Percentiles rank a stretch among this genome's conserved stretches.
phyloP scores from a whole-genome alignment of 2,797 vertebrate species.

The Astyanax mexicanus region DNA sequence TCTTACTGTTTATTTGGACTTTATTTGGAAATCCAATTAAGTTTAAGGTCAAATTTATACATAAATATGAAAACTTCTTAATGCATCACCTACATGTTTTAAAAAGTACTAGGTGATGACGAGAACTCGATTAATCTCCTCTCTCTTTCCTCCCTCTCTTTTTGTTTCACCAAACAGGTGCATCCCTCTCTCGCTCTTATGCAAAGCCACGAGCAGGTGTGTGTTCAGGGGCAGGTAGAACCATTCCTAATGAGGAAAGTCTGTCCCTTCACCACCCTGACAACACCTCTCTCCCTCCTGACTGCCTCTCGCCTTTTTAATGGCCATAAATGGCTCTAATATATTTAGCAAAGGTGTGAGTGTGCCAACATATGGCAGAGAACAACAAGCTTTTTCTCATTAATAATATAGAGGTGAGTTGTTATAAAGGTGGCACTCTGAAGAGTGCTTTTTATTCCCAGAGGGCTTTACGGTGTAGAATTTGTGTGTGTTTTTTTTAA shows the following conservation, averaged over 20 bases:
- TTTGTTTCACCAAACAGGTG: conserved; percentile 32
- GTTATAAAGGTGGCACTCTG: conserved; percentile 22
- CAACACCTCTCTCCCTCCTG: conserved; percentile 30
- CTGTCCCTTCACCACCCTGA: conserved; percentile 41
- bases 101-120: no score
- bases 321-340: conserved; percentile 59
- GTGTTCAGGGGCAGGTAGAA: conserved; percentile 35
- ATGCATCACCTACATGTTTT: no score
- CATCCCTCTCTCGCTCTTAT: not conserved
- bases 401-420: conserved; percentile 43
- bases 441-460: conserved; percentile 40
- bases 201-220: conserved; percentile 53
- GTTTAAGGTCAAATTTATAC: no score
- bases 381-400: conserved; percentile 53
- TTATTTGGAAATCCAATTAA: no score
- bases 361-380: conserved; percentile 63
- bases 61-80: no score
- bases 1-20: no score
- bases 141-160: not conserved
- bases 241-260: conserved; percentile 46
- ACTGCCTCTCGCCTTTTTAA: conserved; percentile 53
- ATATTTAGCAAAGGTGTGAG: conserved; percentile 61
- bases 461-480: not conserved
- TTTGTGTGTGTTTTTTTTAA: not conserved
- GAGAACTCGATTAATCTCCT: not conserved